Conservation (phyloP, 2,888 invertebrate genomes). For the Sesia apiformis region DNA sequence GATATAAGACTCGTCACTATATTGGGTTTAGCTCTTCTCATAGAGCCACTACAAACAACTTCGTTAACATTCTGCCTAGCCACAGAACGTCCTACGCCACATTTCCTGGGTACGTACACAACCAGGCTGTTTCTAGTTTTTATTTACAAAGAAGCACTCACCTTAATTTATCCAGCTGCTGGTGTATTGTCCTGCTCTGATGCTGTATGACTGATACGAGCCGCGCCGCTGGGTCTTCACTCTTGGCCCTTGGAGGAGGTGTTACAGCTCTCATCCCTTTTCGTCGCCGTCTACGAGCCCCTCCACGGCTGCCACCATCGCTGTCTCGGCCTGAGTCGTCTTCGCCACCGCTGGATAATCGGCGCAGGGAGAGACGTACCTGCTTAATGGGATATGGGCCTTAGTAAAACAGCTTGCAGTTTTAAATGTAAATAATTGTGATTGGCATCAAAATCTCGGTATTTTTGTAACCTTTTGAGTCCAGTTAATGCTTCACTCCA, state of each 20-base stretch:
- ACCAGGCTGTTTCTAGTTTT: too few relatives aligned
- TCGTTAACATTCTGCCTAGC: too few relatives aligned
- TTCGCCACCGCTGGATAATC: constrained; percentile 62
- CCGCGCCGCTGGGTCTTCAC: constrained; percentile 54
- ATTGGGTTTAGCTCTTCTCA: too few relatives aligned
- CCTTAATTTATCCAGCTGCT: constrained; percentile 65
- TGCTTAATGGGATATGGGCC: constrained; percentile 12
- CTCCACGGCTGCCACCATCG: constrained; percentile 49
- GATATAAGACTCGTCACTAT: too few relatives aligned
- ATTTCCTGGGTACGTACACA: too few relatives aligned
- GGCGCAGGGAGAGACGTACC: constrained; percentile 64
- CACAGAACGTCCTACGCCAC: too few relatives aligned
- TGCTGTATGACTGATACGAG: constrained; percentile 65
- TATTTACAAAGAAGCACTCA: constrained; percentile 10
- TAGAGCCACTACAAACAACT: too few relatives aligned
- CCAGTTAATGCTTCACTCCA: too few relatives aligned
- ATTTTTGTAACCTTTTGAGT: too few relatives aligned
- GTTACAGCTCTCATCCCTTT: constrained; percentile 39
- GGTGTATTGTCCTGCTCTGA: constrained; percentile 63
- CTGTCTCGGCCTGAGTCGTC: constrained; percentile 69
- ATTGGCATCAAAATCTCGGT: too few relatives aligned
- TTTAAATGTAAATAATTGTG: too few relatives aligned
- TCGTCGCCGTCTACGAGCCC: constrained; percentile 38
- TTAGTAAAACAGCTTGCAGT: background rate
- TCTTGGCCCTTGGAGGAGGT: constrained; percentile 45